Evolutionary conservation across 2,888 invertebrate species (phyloP), one percentile per base, ranked within the genome.

Genomic region (Apamea epomidion): DNA sequence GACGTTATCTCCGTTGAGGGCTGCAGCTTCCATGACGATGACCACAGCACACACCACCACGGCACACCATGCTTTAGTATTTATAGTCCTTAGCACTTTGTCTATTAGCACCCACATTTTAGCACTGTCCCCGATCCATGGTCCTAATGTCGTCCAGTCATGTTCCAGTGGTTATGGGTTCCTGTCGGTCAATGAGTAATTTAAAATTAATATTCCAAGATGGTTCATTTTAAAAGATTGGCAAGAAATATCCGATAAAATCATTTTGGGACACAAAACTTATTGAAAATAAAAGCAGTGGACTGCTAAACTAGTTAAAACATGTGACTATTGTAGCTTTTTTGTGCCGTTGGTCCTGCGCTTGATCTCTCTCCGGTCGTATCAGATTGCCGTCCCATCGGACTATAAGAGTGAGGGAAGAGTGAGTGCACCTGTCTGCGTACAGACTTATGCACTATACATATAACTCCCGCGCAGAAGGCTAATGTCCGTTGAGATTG

Each of bases 1-100:
- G 51, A 97, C 97, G 85, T 97, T 96, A 74, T 95, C 93, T n/a
- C 97, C 97, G 62, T 94, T 95, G 58, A 97, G 90, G 58, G 93
- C 90, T 54, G 91, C 84, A 79, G 94, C 94, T 74, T 94, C 93
- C 77, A 92, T 86, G 79, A 93, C 83, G 81, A 92, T 80, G 58
- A 89, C 86, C 86, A 93, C 74, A 37, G 84, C 85, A 83, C 93
- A 76, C 79, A 91, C 87, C 64, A 91, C 73, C 89, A 93, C 87
- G 85, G 90, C 89, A 84, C 93, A 93, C 94, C 95, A 94, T 93
- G 92, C 83, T 89, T 91, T 89, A 87, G 92, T 92, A 87, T 91
- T 91, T 87, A 91, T 86, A 87, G 91, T 93, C 90, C 92, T 88
- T 81, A 81, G 83, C 80, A 91, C 89, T 91, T 76, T 75, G 79